Evolutionary conservation across 35 echinoderm and acorn worm genomes (phyloP).

Genomic region (Stichopus chloronotus): DNA sequence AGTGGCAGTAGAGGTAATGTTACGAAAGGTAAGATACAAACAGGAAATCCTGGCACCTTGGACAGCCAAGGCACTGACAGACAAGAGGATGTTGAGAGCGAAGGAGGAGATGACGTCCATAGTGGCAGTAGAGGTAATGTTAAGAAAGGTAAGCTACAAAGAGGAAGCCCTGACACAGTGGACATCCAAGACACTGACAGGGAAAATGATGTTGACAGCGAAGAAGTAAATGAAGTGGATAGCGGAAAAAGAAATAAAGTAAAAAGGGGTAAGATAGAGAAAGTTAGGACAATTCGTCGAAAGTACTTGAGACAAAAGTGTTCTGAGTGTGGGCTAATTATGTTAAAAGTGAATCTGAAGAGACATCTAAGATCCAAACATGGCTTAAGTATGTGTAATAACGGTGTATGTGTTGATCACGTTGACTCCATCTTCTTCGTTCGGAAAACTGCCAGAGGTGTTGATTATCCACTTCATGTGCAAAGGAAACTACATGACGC

Average conservation of each 20-base stretch:
- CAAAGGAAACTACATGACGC: constrained; percentile 21
- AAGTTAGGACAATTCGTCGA: background rate
- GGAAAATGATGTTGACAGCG: background rate
- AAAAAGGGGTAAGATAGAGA: constrained; percentile 1
- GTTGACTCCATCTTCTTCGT: constrained; percentile 24
- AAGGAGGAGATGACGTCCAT: constrained; percentile 25
- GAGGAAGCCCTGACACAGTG: background rate
- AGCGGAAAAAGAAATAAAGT: constrained; percentile 30
- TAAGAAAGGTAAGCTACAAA: constrained; percentile 2
- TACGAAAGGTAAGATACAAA: background rate
- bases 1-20: background rate
- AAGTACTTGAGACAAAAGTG: background rate
- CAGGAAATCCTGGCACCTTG: background rate
- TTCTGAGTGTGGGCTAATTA: background rate
- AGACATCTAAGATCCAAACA: constrained; percentile 39
- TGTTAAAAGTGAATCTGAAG: constrained; percentile 36
- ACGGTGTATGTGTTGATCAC: constrained; percentile 38
- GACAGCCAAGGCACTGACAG: background rate
- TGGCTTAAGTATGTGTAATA: background rate
- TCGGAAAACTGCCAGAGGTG: constrained; percentile 11
- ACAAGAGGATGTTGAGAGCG: background rate
- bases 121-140: background rate
- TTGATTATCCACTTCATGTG: constrained; percentile 53
- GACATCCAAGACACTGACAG: background rate
- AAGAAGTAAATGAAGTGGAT: background rate